A percentile compares a stretch with the other conserved stretches of the same genome.
Conservation (phyloP, 2,888 invertebrate species). For the Hyles lineata region DNA sequence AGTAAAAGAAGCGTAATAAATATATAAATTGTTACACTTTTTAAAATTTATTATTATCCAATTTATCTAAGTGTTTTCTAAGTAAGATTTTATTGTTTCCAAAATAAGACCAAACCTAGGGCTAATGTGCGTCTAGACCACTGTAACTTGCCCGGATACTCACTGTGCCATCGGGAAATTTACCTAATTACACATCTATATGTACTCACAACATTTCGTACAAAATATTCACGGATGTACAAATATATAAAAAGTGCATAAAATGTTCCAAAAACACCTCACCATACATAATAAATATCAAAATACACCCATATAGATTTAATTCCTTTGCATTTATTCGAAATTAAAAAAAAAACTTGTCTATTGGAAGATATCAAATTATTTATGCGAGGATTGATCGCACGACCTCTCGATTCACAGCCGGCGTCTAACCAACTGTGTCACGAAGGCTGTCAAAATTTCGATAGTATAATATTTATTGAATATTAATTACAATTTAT, state of each 20-base stretch:
- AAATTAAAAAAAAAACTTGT: neutral
- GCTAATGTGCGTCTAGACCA: too few relatives aligned
- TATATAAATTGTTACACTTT: too few relatives aligned
- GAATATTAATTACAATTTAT: neutral
- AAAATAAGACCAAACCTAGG: too few relatives aligned
- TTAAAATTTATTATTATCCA: too few relatives aligned
- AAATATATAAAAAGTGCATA: conserved; percentile 83
- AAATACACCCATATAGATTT: neutral
- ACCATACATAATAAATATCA: conserved; percentile 52
- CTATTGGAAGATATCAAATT: too few relatives aligned
- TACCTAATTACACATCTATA: conserved; percentile 35
- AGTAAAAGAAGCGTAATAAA: too few relatives aligned
- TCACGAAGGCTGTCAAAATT: too few relatives aligned
- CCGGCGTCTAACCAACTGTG: too few relatives aligned
- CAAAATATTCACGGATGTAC: conserved; percentile 72
- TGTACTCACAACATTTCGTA: conserved; percentile 64
- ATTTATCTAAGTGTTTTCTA: too few relatives aligned
- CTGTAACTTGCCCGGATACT: neutral
- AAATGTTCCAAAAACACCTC: conserved; percentile 82
- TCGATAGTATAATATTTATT: neutral
- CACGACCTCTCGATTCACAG: too few relatives aligned
- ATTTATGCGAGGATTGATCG: too few relatives aligned
- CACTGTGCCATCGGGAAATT: conserved; percentile 42
- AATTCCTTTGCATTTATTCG: neutral
- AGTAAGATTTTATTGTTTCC: too few relatives aligned